Evolutionary conservation across 2,888 invertebrate genomes (phyloP), one percentile per base, ranked within the genome.

Genomic region (Drosophila melanosoma): DNA sequence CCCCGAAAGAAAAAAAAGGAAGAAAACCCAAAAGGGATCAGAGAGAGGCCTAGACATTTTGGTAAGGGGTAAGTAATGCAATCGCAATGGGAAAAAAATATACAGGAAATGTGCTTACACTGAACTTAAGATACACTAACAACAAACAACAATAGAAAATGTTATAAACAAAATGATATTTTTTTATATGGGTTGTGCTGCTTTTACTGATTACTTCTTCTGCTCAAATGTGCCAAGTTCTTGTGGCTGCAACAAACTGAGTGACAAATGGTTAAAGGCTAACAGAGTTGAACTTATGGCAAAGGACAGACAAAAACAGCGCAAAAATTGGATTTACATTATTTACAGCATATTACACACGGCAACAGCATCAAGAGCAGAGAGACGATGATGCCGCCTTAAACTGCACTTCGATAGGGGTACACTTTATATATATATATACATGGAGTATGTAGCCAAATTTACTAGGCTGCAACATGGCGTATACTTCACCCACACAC

Each of bases 261-360:
- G 26, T n/a, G 12, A 26, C 33, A 52, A 51, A 8, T 35, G 2
- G 6, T 45, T 62, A 26, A 45, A 15, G 40, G 51, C 15, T 7
- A 12, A 8, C 12, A 12, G 26, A 36, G 15, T 38, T 23, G 48
- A 29, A 15, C n/a, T 15, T 32, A 71, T 77, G 29, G 77, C 69
- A 75, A 79, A 57, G 33, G 62, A 56, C 58, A 67, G 23, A 8
- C 36, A 38, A n/a, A 20, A 51, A 56, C 54, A 63, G 64, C 59
- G 59, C 70, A 57, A 74, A 83, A 89, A 89, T 87, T 83, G 88
- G 74, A 87, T 82, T 89, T 89, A 76, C 82, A 87, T 87, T 87
- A 89, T 89, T 89, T 82, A 87, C 86, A 83, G 83, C 87, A 87
- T 83, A 86, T 78, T 82, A 83, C 67, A 76, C 84, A 70, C 29